Base-by-base conservation (phyloP, 1,140 invertebrate species). In the Marisa cornuarietis region DNA sequence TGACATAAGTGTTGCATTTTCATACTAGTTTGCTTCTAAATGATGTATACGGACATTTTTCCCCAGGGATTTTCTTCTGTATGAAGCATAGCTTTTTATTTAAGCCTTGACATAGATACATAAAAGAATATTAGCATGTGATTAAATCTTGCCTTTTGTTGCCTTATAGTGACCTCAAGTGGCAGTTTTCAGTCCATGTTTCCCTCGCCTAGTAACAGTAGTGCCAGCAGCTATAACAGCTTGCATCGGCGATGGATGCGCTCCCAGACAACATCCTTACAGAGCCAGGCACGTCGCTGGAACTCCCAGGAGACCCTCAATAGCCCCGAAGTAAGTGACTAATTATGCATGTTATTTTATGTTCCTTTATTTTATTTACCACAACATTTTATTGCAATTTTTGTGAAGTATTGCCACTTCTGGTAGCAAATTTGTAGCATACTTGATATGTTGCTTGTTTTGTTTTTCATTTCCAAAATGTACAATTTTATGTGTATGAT, bases 191-290 rank as follows among this genome's bases (percentile, higher is more conserved):
- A 85, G n/a, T 83, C 84, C 20, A 79, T 83, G 52, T 83, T 84
- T 49, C 86, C 88, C 0, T 87, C 79, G 20, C 87, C 85, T 18
- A 86, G 82, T 31, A 80, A 83, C 63, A 88, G 87, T 76, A 88
- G 85, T 71, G 86, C 86, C 31, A 88, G 85, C 75, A 91, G 90
- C 79, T 90, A 87, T 68, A 91, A 87, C 72, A 94, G 93, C 85
- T 85, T 94, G 31, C 93, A 93, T 76, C 88, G 93, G 74, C 88
- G 93, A 69, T 93, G 92, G 91, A 85, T 92, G 63, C 86, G 93
- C 71, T 92, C 88, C n/a, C 87, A 92, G 61, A 92, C 91, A 4
- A 94, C 93, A 8, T 93, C 93, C 7, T 87, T 94, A 8, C 90
- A 91, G 81, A 84, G 87, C 61, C 84, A 85, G 20, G 75, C 85